Base-by-base conservation (phyloP, 1,140 invertebrate species). In the Ephestia elutella region DNA sequence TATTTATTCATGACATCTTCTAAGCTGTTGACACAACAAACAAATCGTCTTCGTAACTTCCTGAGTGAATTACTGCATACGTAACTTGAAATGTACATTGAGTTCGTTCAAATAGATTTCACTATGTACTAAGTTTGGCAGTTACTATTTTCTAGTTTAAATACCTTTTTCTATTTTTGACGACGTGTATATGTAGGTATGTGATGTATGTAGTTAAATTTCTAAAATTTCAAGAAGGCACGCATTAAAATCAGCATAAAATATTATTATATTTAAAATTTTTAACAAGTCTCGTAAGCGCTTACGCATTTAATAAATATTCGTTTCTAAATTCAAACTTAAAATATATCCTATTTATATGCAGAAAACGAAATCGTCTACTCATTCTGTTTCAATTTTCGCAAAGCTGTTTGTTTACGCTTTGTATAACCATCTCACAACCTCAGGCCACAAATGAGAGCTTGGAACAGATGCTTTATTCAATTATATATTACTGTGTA, bases 321-420 rank as follows among this genome's bases (percentile, higher is more conserved):
- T 25, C 21, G 21, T 2, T 25, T 25, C 21, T 2, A 25, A 25
- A 44, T 44, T 44, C 38, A 15, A 44, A 44, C 1, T 44, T 9
- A 7, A 44, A 44, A 44, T 4, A 17, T 44, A 15, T 44, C 38
- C 10, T 13, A 44, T 44, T 10, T 32, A 44, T 5, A 44, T 44
- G 38, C 38, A 44, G 38, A 44, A 5, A 13, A 3, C 9, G n/a
- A 44, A 44, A 44, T 44, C 38, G 38, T 10, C 38, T 5, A 44
- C 13, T 44, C 38, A 44, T 15, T 44, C 38, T 2, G 15, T 44
- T 44, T 44, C 38, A 44, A 44, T 44, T 44, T 44, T 44, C 38
- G 38, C 38, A 44, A 44, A 44, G 13, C 38, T 44, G 38, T 44
- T 44, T 44, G 38, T 44, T 44, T 44, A 44, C 38, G 38, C 38